These are phyloP conservation scores for Hippocampus comes DNA, from an alignment of 2,113 vertebrate genomes.

Conservation along the genomic window DNA sequence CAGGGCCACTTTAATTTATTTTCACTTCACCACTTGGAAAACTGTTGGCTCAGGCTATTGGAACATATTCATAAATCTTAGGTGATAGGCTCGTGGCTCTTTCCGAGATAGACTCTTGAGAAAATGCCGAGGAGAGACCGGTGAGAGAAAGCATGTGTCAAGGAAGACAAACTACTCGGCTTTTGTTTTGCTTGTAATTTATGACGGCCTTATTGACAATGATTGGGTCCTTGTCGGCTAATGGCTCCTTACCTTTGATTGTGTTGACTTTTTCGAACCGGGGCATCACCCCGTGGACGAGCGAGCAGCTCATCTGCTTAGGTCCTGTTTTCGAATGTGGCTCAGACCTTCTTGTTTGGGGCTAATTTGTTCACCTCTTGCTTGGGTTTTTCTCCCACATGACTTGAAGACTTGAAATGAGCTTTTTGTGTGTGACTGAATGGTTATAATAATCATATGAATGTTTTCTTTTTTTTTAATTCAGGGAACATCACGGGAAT, in stretches of 20 bases:
- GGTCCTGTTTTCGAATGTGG: neutral
- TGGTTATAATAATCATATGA: too few relatives aligned
- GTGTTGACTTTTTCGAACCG: slow-evolving; percentile 20
- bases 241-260: slow-evolving; percentile 29
- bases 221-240: slow-evolving; percentile 49
- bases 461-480: too few relatives aligned
- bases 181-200: slow-evolving; percentile 67
- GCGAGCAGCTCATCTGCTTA: neutral
- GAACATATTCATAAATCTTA: slow-evolving; percentile 81
- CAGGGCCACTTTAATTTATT: slow-evolving; percentile 77
- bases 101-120: slow-evolving; percentile 63
- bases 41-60: slow-evolving; percentile 79
- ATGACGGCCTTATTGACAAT: slow-evolving; percentile 53
- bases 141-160: slow-evolving; percentile 28
- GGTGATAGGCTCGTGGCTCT: slow-evolving; percentile 69
- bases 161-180: slow-evolving; percentile 60
- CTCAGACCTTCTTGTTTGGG: neutral
- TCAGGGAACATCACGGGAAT: neutral
- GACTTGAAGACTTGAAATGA: too few relatives aligned
- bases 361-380: too few relatives aligned
- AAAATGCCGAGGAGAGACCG: slow-evolving; percentile 47
- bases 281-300: neutral
- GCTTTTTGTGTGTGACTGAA: too few relatives aligned
- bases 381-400: too few relatives aligned
- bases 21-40: slow-evolving; percentile 78